These are phyloP conservation scores for Seira musarum DNA, from an alignment of 2,888 invertebrate species.

Conservation along the genomic window DNA sequence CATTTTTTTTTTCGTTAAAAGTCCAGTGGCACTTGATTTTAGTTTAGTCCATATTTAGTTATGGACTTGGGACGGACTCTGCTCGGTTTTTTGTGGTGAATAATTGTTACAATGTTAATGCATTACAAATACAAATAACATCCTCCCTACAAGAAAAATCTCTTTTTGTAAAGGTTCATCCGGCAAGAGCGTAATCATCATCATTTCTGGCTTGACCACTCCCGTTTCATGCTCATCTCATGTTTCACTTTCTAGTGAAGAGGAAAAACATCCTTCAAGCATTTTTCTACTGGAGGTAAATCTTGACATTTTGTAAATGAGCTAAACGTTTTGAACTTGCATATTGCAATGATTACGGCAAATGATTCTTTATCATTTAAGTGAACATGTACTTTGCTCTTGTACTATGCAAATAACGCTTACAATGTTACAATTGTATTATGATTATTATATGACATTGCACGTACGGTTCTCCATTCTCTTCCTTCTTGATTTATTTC, in stretches of 20 bases:
- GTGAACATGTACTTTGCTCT: not conserved
- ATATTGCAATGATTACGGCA: too few relatives aligned
- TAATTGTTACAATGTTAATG: not conserved
- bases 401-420: not conserved
- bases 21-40: not conserved
- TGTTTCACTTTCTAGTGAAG: not conserved
- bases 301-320: not conserved
- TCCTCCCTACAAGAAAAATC: not conserved
- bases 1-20: not conserved
- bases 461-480: not conserved
- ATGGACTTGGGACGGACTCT: not conserved
- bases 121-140: not conserved
- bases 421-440: not conserved
- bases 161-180: not conserved
- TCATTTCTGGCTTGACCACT: not conserved
- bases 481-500: not conserved
- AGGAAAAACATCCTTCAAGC: not conserved
- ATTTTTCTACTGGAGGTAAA: not conserved
- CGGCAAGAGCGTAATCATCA: not conserved
- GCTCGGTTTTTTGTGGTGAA: not conserved
- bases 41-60: not conserved
- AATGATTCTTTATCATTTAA: too few relatives aligned
- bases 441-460: not conserved
- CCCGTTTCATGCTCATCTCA: not conserved
- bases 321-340: not conserved